phyloP scores from a whole-genome alignment of 2,797 vertebrate genomes.

The Chaetodon trifasciatus region DNA sequence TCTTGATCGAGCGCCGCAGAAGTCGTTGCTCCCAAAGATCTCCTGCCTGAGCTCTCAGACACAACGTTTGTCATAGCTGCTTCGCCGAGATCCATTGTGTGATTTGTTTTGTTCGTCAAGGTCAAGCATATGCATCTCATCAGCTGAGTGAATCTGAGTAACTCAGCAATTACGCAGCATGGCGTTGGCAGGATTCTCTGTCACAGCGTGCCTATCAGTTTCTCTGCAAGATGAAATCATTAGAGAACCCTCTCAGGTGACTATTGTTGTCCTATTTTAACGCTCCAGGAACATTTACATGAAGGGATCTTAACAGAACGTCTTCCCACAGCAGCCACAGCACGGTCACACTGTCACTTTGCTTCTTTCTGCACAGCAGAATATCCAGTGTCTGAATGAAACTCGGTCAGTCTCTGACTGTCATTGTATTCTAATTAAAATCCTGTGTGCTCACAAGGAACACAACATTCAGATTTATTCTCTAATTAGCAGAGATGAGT shows the following conservation, averaged over 20 bases:
- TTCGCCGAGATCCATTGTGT: constrained; percentile 2
- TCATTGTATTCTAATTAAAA: constrained; percentile 24
- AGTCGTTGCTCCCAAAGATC: constrained; percentile 18
- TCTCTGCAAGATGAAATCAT: constrained; percentile 54
- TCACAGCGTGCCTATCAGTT: constrained; percentile 52
- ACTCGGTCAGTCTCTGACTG: not conserved
- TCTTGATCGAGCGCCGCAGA: constrained; percentile 40
- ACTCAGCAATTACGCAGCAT: constrained; percentile 18
- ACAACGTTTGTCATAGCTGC: not conserved
- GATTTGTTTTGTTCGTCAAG: constrained; percentile 46
- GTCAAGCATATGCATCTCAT: constrained; percentile 43
- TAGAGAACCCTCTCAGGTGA: constrained; percentile 36
- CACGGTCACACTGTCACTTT: not conserved
- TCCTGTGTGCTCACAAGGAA: constrained; percentile 28
- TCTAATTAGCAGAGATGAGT: constrained; percentile 70
- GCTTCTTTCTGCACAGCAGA: not conserved
- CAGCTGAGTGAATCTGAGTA: constrained; percentile 37
- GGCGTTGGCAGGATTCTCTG: constrained; percentile 29
- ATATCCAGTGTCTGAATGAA: constrained; percentile 5
- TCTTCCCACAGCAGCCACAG: not conserved
- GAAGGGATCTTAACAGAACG: not conserved
- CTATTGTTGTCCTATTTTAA: constrained; percentile 24
- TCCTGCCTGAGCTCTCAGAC: not conserved
- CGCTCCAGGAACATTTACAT: not conserved
- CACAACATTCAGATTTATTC: constrained; percentile 48